phyloP scores from a whole-genome alignment of 2,888 invertebrate genomes.

The Meteorus cinctellus region DNA sequence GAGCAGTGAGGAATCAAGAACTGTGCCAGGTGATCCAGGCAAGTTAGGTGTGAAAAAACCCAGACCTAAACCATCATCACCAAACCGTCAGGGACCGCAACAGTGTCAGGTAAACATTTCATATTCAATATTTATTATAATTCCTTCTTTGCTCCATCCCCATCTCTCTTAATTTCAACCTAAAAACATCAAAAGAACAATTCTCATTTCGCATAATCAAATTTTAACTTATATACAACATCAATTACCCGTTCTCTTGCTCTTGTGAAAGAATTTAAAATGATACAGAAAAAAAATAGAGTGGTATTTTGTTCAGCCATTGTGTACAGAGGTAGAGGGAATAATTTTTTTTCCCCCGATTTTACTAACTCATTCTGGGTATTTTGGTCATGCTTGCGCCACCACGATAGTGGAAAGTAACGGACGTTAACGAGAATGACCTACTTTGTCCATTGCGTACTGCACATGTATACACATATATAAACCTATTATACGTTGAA shows the following conservation, averaged over 20 bases:
- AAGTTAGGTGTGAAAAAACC: constrained; percentile 80
- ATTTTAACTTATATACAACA: not conserved
- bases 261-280: no score
- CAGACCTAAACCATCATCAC: constrained; percentile 90
- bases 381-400: not conserved
- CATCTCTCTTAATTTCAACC: not conserved
- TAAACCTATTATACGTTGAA: constrained; percentile 28
- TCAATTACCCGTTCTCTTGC: not conserved
- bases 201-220: not conserved
- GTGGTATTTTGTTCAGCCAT: no score
- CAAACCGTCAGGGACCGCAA: constrained; percentile 92
- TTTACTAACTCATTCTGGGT: constrained; percentile 4
- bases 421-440: constrained; percentile 65
- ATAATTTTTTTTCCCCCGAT: not conserved
- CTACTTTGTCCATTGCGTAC: constrained; percentile 53
- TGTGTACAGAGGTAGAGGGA: no score
- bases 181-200: not conserved
- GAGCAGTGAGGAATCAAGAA: constrained; percentile 76
- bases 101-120: constrained; percentile 85
- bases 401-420: constrained; percentile 51
- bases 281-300: no score
- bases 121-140: not conserved
- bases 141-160: not conserved
- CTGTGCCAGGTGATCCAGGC: constrained; percentile 74
- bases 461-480: constrained; percentile 35